Conservation (phyloP, 2,113 vertebrate species). For the Xerus inauris region DNA sequence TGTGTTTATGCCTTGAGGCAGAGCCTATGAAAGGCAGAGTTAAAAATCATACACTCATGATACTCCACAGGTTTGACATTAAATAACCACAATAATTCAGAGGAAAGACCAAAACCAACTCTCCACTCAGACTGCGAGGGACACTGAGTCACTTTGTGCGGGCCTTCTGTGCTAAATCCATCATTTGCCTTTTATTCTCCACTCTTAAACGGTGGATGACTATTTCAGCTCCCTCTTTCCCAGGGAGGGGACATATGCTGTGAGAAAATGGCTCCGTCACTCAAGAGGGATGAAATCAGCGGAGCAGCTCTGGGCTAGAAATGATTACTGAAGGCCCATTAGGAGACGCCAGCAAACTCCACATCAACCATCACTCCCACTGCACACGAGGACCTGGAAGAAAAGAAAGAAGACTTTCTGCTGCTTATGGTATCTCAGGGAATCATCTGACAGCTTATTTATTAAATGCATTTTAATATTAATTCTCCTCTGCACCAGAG, state of each 20-base stretch:
- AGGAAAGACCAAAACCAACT: background rate
- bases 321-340: conserved; percentile 36
- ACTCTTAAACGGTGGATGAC: background rate
- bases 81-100: conserved; percentile 24
- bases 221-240: background rate
- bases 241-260: background rate
- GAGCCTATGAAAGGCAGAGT: conserved; percentile 20
- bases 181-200: background rate
- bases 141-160: background rate
- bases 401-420: conserved; percentile 13
- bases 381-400: background rate
- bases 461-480: conserved; percentile 77
- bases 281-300: conserved; percentile 55
- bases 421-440: conserved; percentile 11
- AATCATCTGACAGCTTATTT: conserved; percentile 76
- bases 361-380: background rate
- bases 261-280: conserved; percentile 61
- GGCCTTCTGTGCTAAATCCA: background rate
- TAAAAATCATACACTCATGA: background rate
- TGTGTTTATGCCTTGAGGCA: background rate
- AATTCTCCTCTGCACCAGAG: conserved; percentile 60
- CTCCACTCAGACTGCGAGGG: background rate
- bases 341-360: background rate
- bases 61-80: background rate
- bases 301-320: background rate